A percentile compares a stretch with the other conserved stretches of the same genome.
phyloP scores from a whole-genome alignment of 2,113 vertebrate species.

The Tenebrosternarchus preto region DNA sequence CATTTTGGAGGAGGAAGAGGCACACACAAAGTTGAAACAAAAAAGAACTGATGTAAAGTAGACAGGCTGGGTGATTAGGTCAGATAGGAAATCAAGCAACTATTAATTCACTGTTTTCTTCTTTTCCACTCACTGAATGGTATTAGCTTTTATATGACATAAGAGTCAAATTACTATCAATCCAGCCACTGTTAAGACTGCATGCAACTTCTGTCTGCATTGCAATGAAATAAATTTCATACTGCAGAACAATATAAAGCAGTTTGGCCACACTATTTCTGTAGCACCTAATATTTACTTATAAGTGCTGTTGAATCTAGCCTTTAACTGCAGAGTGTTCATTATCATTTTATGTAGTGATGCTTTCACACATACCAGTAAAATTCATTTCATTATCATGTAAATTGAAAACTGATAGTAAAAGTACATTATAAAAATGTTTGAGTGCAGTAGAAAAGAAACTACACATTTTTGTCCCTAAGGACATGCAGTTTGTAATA shows the following conservation, averaged over 20 bases:
- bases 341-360: neutral
- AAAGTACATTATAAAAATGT: neutral
- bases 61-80: constrained; percentile 55
- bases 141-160: neutral
- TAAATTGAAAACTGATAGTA: neutral
- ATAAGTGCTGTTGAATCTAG: neutral
- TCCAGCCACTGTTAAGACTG: neutral
- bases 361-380: too few relatives aligned
- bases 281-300: neutral
- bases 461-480: too few relatives aligned
- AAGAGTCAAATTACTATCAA: neutral
- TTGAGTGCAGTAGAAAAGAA: too few relatives aligned
- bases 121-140: constrained; percentile 13
- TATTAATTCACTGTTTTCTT: constrained; percentile 36
- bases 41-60: constrained; percentile 60
- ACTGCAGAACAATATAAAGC: too few relatives aligned
- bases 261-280: neutral
- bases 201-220: neutral
- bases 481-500: too few relatives aligned
- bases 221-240: neutral
- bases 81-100: constrained; percentile 20
- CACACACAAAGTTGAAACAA: constrained; percentile 62
- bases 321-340: neutral
- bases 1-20: constrained; percentile 56
- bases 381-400: too few relatives aligned